Base-by-base conservation (phyloP, 2,797 vertebrate species). In the Neostethus bicornis region DNA sequence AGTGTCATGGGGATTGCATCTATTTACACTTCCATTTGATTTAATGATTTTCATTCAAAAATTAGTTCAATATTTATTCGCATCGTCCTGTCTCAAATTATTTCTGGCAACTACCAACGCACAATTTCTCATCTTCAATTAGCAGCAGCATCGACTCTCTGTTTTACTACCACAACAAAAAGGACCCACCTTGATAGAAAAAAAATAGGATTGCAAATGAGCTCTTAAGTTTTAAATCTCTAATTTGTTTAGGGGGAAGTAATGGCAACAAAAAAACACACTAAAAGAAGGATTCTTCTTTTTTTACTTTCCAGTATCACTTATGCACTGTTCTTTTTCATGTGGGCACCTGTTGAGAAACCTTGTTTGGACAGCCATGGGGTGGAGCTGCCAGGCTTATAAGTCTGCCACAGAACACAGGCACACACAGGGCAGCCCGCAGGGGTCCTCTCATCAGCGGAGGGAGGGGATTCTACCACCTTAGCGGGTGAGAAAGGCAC, bases 321-420 rank as follows among this genome's bases (percentile, higher is more conserved):
- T 85, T 86, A 77, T 80, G 81, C 73, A 80, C 75, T 88, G 87
- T 66, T 92, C 91, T 91, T 94, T 96, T 94, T 94, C 91, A 96
- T 92, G 91, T 92, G 84, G 72, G 72, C 59, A 90, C 92, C 93
- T 89, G 89, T 89, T 89, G 91, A 92, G 92, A 94, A 94, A 91
- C 91, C 85, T 89, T 94, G 90, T 94, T 95, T 94, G 87, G 92
- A 94, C 90, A 94, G 92, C 91, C 89, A 90, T 70, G 82, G 90
- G 89, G 89, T 91, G 89, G 93, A 92, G 91, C 84, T 92, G 89
- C 80, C 89, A 92, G 85, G 90, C 91, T 92, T 93, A 93, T 82
- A 92, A 93, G 87, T 83, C 87, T 80, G 83, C 89, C 88, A 92
- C 88, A 92, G 87, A 93, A 93, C 91, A 92, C 85, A 92, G 90